Evolutionary conservation across 2,888 invertebrate species (phyloP).

Genomic region (Drosophila kanekoi): DNA sequence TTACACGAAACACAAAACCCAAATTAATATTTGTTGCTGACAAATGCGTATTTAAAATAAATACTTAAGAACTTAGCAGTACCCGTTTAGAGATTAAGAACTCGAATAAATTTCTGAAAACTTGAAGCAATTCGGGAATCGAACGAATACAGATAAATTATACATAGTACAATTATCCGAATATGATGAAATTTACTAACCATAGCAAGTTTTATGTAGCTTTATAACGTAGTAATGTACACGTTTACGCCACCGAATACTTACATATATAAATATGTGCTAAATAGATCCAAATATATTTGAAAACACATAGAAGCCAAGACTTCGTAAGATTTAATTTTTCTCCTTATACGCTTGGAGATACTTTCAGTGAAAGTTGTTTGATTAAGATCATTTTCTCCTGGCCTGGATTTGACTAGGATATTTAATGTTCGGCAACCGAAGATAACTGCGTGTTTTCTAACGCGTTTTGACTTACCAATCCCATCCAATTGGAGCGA

Average conservation of each 20-base stretch:
- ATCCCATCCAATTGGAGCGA: constrained; percentile 4
- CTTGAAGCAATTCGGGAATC: constrained; percentile 21
- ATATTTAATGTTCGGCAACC: too few species aligned
- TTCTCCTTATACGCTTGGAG: too few species aligned
- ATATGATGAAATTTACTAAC: constrained; percentile 27
- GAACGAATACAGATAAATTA: constrained; percentile 44
- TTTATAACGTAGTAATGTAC: constrained; percentile 43
- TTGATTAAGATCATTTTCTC: too few species aligned
- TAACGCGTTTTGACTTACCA: neutral
- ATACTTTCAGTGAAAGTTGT: too few species aligned
- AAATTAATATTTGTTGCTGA: constrained; percentile 29
- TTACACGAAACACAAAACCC: constrained; percentile 60
- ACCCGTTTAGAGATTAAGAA: constrained; percentile 22
- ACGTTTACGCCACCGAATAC: constrained; percentile 63
- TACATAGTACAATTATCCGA: constrained; percentile 14
- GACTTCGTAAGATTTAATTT: neutral
- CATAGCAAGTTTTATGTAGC: constrained; percentile 33
- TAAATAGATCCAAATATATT: constrained; percentile 47
- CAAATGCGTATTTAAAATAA: constrained; percentile 12
- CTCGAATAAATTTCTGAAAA: constrained; percentile 25
- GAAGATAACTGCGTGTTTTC: neutral
- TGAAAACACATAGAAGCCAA: constrained; percentile 11
- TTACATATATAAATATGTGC: constrained; percentile 47
- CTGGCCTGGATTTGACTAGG: too few species aligned
- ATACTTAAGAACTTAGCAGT: constrained; percentile 7